Base-by-base conservation (phyloP, 2,888 invertebrate species). In the Drosophila meridiana region DNA sequence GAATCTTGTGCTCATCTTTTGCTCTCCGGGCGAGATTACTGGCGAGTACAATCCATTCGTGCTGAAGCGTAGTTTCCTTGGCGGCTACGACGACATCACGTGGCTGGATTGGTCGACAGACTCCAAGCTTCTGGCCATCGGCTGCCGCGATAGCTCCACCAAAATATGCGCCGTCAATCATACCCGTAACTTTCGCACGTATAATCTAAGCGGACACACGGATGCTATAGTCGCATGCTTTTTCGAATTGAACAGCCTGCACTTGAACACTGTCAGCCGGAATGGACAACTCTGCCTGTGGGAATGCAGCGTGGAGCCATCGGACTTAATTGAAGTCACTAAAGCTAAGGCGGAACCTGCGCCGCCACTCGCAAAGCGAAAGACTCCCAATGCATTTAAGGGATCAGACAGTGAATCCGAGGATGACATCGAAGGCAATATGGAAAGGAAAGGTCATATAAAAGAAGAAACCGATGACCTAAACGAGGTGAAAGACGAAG, bases 61-160 rank as follows among this genome's bases (percentile, higher is more conserved):
- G 13, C 95, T 99, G 94, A 96, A 97, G 89, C 94, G 96, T 65
- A 96, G 97, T 0, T 98, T 97, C 92, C 95, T 96, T 86, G 97
- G 97, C 55, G 95, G 98, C 1, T 95, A 95, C 70, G 98, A 98
- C 92, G 96, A 97, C 72, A 96, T 97, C 0, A 96, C 97, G 0
- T 97, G 96, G 90, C 91, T 99, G 4, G 97, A 97, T 91, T 99
- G 99, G 99, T 97, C 98, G 0, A 94, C 95, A 28, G 99, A 99
- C 93, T 99, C 99, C 0, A 96, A 95, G 90, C 94, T 98, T 43
- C 93, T 99, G 11, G 97, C 97, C n/a, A 96, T 97, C 9, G 99
- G 99, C 0, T 96, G 97, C 0, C 97, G 97, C 91, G 99, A 99
- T 93, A 97, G 96, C 91, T 95, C 96, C n/a, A 96, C 96, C 0